These are phyloP conservation scores for Apamea sordens DNA, from an alignment of 2,888 invertebrate species.

Conservation along the genomic window DNA sequence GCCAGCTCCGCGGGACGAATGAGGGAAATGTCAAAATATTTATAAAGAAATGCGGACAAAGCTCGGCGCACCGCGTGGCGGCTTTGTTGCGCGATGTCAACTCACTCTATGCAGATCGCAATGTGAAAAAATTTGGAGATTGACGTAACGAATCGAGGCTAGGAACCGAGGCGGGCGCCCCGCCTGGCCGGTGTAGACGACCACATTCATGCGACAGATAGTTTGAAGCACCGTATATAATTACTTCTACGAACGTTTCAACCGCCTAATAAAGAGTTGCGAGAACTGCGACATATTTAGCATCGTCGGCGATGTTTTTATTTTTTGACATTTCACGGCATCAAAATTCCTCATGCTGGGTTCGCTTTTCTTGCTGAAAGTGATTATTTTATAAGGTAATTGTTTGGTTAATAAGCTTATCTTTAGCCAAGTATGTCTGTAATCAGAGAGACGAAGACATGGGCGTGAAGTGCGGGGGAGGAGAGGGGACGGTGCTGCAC, in stretches of 20 bases:
- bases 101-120: slow-evolving; percentile 89
- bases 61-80: slow-evolving; percentile 80
- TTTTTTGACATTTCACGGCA: slow-evolving; percentile 75
- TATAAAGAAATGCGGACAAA: slow-evolving; percentile 89
- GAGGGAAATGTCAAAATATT: slow-evolving; percentile 90
- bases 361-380: slow-evolving; percentile 37
- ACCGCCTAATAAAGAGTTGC: slow-evolving; percentile 86
- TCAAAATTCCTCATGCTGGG: slow-evolving; percentile 60
- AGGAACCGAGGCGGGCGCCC: slow-evolving; percentile 80
- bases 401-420: slow-evolving; percentile 58
- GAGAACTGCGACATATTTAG: slow-evolving; percentile 78
- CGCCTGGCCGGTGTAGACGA: slow-evolving; percentile 77
- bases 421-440: slow-evolving; percentile 53
- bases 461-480: slow-evolving; percentile 44
- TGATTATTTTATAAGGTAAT: slow-evolving; percentile 56
- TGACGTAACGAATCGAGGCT: slow-evolving; percentile 89
- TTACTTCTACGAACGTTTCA: slow-evolving; percentile 86
- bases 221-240: slow-evolving; percentile 87
- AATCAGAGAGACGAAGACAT: slow-evolving; percentile 48
- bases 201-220: slow-evolving; percentile 82
- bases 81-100: slow-evolving; percentile 87
- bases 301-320: slow-evolving; percentile 74
- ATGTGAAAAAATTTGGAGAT: slow-evolving; percentile 85
- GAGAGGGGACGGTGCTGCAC: slow-evolving; percentile 59
- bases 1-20: slow-evolving; percentile 86